These are phyloP conservation scores for Oppia nitens DNA, from an alignment of 1,140 invertebrate genomes.

Conservation along the genomic window DNA sequence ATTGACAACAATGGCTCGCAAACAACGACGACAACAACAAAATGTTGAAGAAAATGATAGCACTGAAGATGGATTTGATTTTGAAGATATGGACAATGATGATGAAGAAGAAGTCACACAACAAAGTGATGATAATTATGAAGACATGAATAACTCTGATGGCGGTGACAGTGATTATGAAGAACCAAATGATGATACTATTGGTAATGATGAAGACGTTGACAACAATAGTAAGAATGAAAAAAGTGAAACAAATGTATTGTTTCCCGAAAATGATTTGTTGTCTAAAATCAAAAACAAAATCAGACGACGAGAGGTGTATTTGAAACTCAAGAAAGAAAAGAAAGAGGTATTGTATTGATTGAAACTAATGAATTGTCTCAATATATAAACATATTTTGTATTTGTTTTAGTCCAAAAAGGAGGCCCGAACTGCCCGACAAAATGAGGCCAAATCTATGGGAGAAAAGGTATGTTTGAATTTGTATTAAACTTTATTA, in stretches of 20 bases:
- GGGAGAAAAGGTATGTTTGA: background rate
- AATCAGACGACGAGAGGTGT: background rate
- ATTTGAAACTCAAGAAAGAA: background rate
- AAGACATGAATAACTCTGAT: background rate
- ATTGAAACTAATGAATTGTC: background rate
- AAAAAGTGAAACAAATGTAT: background rate
- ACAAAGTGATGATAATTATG: background rate
- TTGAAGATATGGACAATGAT: background rate
- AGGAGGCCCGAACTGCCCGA: background rate
- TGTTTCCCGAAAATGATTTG: background rate
- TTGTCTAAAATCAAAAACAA: slow-evolving; percentile 7
- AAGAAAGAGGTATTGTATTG: slow-evolving; percentile 2
- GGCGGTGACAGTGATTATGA: background rate
- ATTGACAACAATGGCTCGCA: background rate
- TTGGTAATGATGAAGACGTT: background rate
- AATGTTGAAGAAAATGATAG: background rate
- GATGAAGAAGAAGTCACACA: background rate
- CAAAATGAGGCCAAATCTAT: background rate
- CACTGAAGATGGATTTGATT: background rate
- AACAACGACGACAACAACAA: background rate
- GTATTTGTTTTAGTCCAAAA: background rate
- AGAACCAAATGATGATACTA: background rate
- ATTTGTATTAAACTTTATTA: background rate
- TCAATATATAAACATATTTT: background rate
- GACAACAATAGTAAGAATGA: background rate